A percentile compares a stretch with the other conserved stretches of the same genome.
Conservation (phyloP, 2,888 invertebrate genomes). For the Ethmia dodecea region DNA sequence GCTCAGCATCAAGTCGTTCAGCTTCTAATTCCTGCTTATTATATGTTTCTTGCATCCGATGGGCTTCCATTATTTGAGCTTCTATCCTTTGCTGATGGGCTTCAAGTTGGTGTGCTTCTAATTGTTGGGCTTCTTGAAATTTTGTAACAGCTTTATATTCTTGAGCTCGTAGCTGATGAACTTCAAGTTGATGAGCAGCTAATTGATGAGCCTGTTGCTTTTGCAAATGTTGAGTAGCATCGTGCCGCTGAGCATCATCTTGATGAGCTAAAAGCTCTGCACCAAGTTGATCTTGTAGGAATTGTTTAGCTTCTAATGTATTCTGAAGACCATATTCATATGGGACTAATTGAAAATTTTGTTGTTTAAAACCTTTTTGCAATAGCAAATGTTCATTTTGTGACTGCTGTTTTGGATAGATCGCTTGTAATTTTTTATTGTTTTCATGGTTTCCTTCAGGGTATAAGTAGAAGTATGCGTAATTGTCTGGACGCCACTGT, state of each 20-base stretch:
- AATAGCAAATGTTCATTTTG: neutral
- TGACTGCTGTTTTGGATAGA: neutral
- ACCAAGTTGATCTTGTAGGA: neutral
- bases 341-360: constrained; percentile 21
- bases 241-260: neutral
- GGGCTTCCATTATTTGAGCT: neutral
- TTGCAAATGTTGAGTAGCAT: constrained; percentile 3
- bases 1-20: neutral
- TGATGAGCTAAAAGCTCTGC: constrained; percentile 3
- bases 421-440: constrained; percentile 1
- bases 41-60: neutral
- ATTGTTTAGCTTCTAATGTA: constrained; percentile 13
- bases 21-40: neutral
- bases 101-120: constrained; percentile 2
- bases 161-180: constrained; percentile 5
- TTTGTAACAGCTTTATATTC: neutral
- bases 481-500: constrained; percentile 6
- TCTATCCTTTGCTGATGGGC: neutral
- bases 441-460: constrained; percentile 6
- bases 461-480: constrained; percentile 13
- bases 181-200: constrained; percentile 3
- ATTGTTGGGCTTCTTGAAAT: neutral
- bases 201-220: constrained; percentile 3
- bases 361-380: neutral
- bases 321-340: constrained; percentile 19